A percentile compares a stretch with the other conserved stretches of the same genome.
These are phyloP conservation scores for Toxotes jaculatrix DNA, from an alignment of 2,113 vertebrate species.

Conservation along the genomic window DNA sequence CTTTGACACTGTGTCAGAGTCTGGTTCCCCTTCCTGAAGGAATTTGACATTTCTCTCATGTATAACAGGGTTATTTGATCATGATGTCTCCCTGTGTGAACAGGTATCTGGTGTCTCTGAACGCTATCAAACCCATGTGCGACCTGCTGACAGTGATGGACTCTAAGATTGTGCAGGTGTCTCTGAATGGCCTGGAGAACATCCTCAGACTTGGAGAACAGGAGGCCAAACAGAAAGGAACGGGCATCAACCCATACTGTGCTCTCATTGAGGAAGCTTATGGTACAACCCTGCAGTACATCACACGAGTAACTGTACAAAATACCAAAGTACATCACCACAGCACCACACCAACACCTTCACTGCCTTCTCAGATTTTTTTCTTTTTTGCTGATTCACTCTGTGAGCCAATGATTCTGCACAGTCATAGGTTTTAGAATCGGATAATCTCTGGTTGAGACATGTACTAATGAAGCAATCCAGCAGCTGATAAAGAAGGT, in stretches of 20 bases:
- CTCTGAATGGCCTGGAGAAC: conserved; percentile 95
- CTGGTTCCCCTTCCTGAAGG: too few species aligned
- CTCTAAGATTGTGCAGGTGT: conserved; percentile 98
- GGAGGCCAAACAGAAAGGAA: conserved; percentile 93
- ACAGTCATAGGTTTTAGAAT: too few species aligned
- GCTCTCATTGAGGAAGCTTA: conserved; percentile 97
- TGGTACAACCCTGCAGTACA: conserved; percentile 78
- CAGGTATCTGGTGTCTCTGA: conserved; percentile 93
- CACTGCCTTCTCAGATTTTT: too few species aligned
- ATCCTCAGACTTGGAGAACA: conserved; percentile 96
- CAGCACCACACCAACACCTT: too few species aligned
- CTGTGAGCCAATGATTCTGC: too few species aligned
- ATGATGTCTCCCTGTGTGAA: conserved; percentile 7
- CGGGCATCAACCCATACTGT: conserved; percentile 97
- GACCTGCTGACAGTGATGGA: conserved; percentile 99
- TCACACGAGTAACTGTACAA: background rate
- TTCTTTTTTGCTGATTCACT: too few species aligned
- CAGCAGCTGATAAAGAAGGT: too few species aligned
- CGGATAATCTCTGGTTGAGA: too few species aligned
- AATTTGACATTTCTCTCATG: too few species aligned
- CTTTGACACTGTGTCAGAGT: background rate
- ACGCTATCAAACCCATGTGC: conserved; percentile 93
- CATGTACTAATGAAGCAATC: too few species aligned
- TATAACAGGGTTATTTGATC: too few species aligned
- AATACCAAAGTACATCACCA: too few species aligned